Evolutionary conservation across 1,140 invertebrate genomes (phyloP).

Genomic region (Elymnias hypermnestra): DNA sequence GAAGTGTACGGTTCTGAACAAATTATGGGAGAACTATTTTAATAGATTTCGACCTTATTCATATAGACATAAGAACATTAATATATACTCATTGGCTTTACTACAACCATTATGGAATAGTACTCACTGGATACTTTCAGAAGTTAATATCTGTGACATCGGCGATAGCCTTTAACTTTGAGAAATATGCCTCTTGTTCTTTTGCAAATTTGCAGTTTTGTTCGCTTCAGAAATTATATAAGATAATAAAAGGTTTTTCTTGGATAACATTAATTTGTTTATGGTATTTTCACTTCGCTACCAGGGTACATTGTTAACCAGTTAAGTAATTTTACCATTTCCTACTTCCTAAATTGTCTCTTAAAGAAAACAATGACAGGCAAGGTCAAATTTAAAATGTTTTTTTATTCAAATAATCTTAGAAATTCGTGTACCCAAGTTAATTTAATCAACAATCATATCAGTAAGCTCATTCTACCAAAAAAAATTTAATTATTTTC

Average conservation of each 20-base stretch:
- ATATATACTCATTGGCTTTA: no score
- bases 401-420: no score
- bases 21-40: background rate
- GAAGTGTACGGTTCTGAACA: slow-evolving; percentile 8
- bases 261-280: slow-evolving; percentile 1
- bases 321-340: no score
- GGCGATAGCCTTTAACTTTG: slow-evolving; percentile 30
- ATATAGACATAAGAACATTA: background rate
- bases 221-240: slow-evolving; percentile 17
- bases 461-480: no score
- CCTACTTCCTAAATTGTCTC: no score
- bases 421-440: no score
- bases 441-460: no score
- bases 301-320: no score
- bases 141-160: slow-evolving; percentile 47
- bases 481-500: no score
- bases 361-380: no score
- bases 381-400: no score
- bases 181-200: slow-evolving; percentile 34
- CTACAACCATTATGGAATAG: slow-evolving; percentile 42
- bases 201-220: slow-evolving; percentile 19
- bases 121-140: slow-evolving; percentile 32
- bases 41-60: background rate
- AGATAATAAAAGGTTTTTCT: slow-evolving; percentile 15
- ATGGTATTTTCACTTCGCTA: no score